Evolutionary conservation across 2,797 vertebrate species (phyloP), one percentile per base, ranked within the genome.

Genomic region (Limosa lapponica): DNA sequence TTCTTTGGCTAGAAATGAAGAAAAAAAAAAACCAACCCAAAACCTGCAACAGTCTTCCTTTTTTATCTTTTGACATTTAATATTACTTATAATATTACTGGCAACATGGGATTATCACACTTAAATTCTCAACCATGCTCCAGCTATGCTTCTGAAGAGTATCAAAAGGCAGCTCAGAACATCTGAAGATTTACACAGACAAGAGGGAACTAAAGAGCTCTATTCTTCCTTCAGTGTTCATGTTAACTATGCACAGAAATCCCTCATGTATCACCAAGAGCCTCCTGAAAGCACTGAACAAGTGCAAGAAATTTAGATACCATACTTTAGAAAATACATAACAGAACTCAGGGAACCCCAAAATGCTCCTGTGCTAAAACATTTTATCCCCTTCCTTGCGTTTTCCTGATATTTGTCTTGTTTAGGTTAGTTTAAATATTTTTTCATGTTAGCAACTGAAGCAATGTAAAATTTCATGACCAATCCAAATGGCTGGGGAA

Each of bases 61-160:
- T 91, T 94, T 95, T 96, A 86, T 80, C 57, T 82, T 92, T 58
- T 90, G 89, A 95, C 85, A 90, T 89, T 94, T 83, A 88, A 84
- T 88, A 84, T 90, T 91, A 66, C 89, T 89, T 91, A 75, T 52
- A 92, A 46, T 89, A 93, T 87, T 90, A 66, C 70, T 82, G 72
- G 82, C 77, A 92, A 94, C 93, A 79, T 75, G 75, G 62, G 85
- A 93, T 93, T 96, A 94, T 69, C 74, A 72, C 44, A 66, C 62
- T 94, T 86, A 81, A 93, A 95, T 92, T 92, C 95, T 93, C 55
- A 85, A 54, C 80, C 55, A 58, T 41, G 74, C 58, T 84, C 36
- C 62, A 82, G 54, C 48, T 90, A 82, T 10, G 1, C 67, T 86
- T 95, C 66, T 74, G 66, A 94, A 81, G 69, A 72, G 41, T 58